Percentiles rank a stretch among this genome's conserved stretches.
phyloP scores from a whole-genome alignment of 2,888 invertebrate genomes.

The Chalcis sispes region DNA sequence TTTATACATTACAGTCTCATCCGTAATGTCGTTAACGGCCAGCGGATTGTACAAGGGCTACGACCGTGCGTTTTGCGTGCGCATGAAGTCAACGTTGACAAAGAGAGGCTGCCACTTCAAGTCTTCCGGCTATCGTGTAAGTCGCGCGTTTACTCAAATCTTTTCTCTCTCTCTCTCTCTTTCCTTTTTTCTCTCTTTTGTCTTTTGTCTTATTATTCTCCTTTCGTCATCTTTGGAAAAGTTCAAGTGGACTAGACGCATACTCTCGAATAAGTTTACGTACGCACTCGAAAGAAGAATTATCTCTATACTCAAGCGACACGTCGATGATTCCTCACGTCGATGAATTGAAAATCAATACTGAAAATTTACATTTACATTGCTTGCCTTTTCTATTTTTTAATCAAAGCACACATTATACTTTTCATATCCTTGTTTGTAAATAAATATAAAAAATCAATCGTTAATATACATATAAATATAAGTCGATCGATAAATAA shows the following conservation, averaged over 20 bases:
- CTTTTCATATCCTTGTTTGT: too few relatives aligned
- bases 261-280: constrained; percentile 2
- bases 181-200: background rate
- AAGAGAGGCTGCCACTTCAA: constrained; percentile 98
- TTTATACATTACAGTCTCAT: constrained; percentile 82
- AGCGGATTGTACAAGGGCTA: constrained; percentile 87
- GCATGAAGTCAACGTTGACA: constrained; percentile 98
- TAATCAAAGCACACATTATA: too few relatives aligned
- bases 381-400: too few relatives aligned
- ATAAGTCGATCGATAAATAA: too few relatives aligned
- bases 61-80: constrained; percentile 94
- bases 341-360: too few relatives aligned
- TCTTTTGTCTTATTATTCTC: background rate
- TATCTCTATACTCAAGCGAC: background rate
- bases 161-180: background rate
- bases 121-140: constrained; percentile 96
- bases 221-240: background rate
- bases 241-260: constrained; percentile 50
- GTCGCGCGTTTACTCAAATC: constrained; percentile 66
- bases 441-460: too few relatives aligned
- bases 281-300: background rate
- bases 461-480: background rate
- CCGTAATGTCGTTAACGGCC: constrained; percentile 87
- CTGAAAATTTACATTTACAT: too few relatives aligned
- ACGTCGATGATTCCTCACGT: too few relatives aligned